Percentiles rank a stretch among this genome's conserved stretches.
phyloP scores from a whole-genome alignment of 2,797 vertebrate species.

The Leptatherina wallacei region DNA sequence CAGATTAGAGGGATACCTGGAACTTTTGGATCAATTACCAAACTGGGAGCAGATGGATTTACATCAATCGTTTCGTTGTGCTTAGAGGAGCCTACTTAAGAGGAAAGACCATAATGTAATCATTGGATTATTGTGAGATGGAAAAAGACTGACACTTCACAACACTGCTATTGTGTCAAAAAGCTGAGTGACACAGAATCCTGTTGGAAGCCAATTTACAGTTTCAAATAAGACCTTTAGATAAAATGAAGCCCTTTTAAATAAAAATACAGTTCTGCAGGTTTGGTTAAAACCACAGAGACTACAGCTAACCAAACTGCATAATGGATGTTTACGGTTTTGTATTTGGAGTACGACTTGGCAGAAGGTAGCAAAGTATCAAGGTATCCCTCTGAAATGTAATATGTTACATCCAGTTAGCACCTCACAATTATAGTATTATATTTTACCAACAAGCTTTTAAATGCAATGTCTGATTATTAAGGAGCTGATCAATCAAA shows the following conservation, averaged over 20 bases:
- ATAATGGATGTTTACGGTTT: neutral
- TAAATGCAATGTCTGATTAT: neutral
- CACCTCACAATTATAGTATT: neutral
- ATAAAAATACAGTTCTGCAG: neutral
- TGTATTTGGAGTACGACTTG: neutral
- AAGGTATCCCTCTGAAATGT: conserved; percentile 55
- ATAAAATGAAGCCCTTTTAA: neutral
- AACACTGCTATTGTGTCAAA: neutral
- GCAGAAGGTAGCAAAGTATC: conserved; percentile 33
- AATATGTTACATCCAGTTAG: conserved; percentile 30
- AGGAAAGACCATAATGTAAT: neutral
- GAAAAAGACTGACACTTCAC: neutral
- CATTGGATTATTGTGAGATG: neutral
- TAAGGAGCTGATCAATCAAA: conserved; percentile 4
- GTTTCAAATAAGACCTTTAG: neutral
- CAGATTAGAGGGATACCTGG: conserved; percentile 48
- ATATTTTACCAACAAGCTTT: conserved; percentile 15
- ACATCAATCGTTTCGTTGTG: neutral
- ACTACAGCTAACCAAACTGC: neutral
- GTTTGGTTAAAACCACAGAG: neutral
- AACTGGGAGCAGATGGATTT: neutral
- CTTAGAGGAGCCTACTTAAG: no score
- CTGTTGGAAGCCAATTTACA: neutral
- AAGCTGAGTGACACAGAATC: neutral
- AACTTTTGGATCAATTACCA: conserved; percentile 32